Evolutionary conservation across 1,140 invertebrate species (phyloP), one percentile per base, ranked within the genome.

Genomic region (Heliothis subflexa): DNA sequence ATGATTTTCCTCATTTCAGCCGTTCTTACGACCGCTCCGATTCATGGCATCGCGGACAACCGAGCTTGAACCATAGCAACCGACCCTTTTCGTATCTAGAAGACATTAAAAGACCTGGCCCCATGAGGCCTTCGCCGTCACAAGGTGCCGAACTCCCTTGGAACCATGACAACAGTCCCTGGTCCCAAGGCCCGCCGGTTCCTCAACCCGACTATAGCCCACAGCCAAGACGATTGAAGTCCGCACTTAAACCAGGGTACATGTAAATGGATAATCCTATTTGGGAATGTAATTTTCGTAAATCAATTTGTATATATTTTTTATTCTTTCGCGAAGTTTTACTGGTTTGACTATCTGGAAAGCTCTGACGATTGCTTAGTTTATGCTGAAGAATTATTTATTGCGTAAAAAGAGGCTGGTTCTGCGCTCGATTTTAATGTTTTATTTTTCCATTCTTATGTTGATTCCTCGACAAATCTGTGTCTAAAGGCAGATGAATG

Each of bases 161-260:
- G 88, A 81, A 84, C 14, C 81, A 83, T 0, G 86, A 89, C 21
- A 52, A 77, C 1, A 90, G 86, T 86, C 81, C 81, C 0, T 59
- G 81, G 81, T 75, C 81, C 0, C 70, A 83, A 0, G 80, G 75
- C 9, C 89, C 89, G 7, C 81, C 83, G 9, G 86, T 92, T 0
- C 91, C 91, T 0, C 87, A 83, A 1, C 91, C 91, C 1, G 91
- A 92, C 79, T 92, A 92, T 59, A 92, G 89, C 66, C 91, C 91
- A 9, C 54, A 71, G 13, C 84, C 88, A 0, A 77, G 91, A 13
- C 79, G 87, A 11, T 83, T 92, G 12, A 92, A 91, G 62, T 88
- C 89, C 0, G 91, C 89, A 1, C 80, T 92, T 0, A 92, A 92
- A 73, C 80, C 88, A 11, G 84, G 78, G 13, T 89, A 86, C 52